Evolutionary conservation across 2,113 vertebrate species (phyloP).

Genomic region (Ammospiza caudacuta): DNA sequence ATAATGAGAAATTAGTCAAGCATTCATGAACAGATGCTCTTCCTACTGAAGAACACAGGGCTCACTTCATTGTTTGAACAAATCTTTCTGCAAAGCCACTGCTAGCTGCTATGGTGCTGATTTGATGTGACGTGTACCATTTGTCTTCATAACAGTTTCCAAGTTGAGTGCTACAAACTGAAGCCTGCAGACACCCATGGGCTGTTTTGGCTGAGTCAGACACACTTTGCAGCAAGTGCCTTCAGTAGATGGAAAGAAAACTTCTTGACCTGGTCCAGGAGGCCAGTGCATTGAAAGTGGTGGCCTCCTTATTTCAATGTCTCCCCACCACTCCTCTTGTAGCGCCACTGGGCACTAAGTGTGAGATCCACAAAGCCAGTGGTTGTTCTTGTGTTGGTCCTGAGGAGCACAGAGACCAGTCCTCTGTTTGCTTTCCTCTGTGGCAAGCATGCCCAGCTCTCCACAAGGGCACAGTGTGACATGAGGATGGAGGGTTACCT

Average conservation of each 20-base stretch:
- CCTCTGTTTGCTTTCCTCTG: not conserved
- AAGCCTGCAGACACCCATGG: not conserved
- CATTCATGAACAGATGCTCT: conserved; percentile 61
- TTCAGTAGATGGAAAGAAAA: not conserved
- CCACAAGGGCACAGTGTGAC: not conserved
- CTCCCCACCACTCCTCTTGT: not conserved
- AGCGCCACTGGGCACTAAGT: accelerated
- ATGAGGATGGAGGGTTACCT: not conserved
- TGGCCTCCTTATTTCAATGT: not conserved
- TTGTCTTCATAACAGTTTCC: conserved; percentile 47
- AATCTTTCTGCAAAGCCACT: conserved; percentile 39
- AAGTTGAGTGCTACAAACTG: not conserved
- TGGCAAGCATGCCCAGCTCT: not conserved
- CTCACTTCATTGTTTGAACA: conserved; percentile 44
- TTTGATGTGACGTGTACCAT: not conserved
- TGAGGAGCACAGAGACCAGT: not conserved
- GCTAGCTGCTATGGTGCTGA: conserved; percentile 43
- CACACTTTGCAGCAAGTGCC: accelerated
- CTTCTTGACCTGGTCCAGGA: not conserved
- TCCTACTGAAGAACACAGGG: conserved; percentile 39
- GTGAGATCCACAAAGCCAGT: not conserved
- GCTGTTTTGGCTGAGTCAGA: not conserved
- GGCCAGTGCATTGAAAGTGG: not conserved
- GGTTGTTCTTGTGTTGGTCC: not conserved
- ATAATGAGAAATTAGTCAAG: conserved; percentile 70